Base-by-base conservation (phyloP, 1,140 invertebrate species). In the Pseudobourletiella spinata region DNA sequence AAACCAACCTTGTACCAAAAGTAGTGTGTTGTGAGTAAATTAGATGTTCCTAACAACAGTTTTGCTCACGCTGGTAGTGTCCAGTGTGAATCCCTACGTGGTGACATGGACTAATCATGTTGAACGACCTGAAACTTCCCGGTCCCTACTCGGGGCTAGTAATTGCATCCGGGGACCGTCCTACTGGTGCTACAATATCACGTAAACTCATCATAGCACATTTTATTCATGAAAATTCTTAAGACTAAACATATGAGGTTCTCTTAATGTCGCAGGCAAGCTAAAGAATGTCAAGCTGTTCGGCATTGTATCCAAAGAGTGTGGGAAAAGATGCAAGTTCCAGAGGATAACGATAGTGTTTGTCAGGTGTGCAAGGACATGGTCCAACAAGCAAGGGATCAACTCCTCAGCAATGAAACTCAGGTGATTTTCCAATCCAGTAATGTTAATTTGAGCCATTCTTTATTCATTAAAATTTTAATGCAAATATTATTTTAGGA, bases 321-420 rank as follows among this genome's bases (percentile, higher is more conserved):
- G 2, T 95, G 92, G 93, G 79, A 84, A 35, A 15, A 6, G 2
- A 81, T 84, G 73, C 71, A 73, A 25, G 79, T 86, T 16, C 83
- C 84, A 1, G 80, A 84, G 42, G 90, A 93, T 73, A 81, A 81
- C 66, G 88, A 89, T 71, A 82, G 79, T 69, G 83, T 94, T 50
- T 93, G 91, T 75, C 76, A 84, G 67, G 86, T 90, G 59, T 94
- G 91, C 70, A 85, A 88, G 71, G 81, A 92, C 70, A 94, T 94
- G 90, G 89, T 95, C 0, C 77, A 81, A 59, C 82, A 93, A 74
- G 91, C 90, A 1, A 78, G 89, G 35, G 88, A 92, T 75, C 88
- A 91, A 71, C 77, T 95, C 29, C 75, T 84, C 66, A 91, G 89
- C 73, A 94, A 94, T 76, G 82, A 91, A 74, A 94, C 90, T 20